Percentiles rank a stretch among this genome's conserved stretches.
Evolutionary conservation across 2,113 vertebrate genomes (phyloP).

Genomic region (Alaudala cheleensis): DNA sequence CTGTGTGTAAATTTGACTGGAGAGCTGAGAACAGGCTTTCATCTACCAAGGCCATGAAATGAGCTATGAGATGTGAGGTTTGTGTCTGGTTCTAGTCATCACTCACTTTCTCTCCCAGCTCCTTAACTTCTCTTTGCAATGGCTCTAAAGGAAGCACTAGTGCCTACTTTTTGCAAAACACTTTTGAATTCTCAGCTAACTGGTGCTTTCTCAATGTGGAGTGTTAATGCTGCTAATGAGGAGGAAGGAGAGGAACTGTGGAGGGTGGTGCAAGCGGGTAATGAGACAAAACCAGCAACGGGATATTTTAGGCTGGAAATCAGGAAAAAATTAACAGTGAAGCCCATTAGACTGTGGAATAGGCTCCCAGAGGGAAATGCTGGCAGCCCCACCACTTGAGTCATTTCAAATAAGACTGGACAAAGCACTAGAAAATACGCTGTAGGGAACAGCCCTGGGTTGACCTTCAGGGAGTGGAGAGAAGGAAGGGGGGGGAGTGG

Average conservation of each 20-base stretch:
- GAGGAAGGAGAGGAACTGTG: not conserved
- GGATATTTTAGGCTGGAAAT: constrained; percentile 56
- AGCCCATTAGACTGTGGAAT: constrained; percentile 43
- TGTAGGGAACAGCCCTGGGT: constrained; percentile 31
- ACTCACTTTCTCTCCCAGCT: not conserved
- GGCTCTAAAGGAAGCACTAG: not conserved
- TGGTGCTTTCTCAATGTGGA: not conserved
- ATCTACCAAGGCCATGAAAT: not conserved
- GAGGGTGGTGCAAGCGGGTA: constrained; percentile 36
- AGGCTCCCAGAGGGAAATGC: constrained; percentile 41
- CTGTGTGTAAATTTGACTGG: constrained; percentile 24
- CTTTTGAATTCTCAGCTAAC: not conserved
- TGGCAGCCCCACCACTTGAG: constrained; percentile 41
- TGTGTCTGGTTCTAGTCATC: constrained; percentile 34
- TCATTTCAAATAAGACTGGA: constrained; percentile 60
- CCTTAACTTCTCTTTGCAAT: not conserved
- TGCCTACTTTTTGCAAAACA: not conserved
- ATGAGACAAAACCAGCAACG: constrained; percentile 38
- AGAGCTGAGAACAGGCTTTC: constrained; percentile 55
- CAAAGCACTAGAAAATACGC: constrained; percentile 38
- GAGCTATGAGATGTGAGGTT: not conserved
- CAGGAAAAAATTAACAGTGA: constrained; percentile 55
- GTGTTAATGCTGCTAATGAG: not conserved
- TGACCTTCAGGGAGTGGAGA: not conserved
- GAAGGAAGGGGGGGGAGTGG: not conserved